Evolutionary conservation across 1,140 invertebrate species (phyloP), one percentile per base, ranked within the genome.

Genomic region (Monomorium pharaonis): DNA sequence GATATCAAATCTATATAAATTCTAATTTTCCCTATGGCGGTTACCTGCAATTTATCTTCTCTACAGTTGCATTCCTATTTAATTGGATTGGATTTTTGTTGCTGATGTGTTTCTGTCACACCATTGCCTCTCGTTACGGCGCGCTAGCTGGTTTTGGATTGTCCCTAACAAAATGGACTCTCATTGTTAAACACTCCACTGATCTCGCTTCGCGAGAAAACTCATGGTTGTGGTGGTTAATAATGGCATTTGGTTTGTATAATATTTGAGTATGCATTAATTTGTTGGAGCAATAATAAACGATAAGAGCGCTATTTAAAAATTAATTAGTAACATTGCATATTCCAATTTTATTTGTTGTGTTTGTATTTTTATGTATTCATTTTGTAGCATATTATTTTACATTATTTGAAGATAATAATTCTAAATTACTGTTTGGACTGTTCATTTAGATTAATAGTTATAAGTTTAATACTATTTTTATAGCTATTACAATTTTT

Each of bases 41-140:
- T 37, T 54, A 62, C 86, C 58, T 75, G 51, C 18, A 60, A 72
- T 87, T 85, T 58, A 21, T 84, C 18, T 72, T n/a, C 60, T 21
- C 92, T 93, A 65, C 92, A 97, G 97, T 98, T 93, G 97, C 98
- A 87, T 98, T 98, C 94, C 95, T 98, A 37, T 99, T 99, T 95
- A 99, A 99, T 95, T 99, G 98, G 98, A 98, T 99, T 93, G 98
- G 98, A 67, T 98, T 99, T 93, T 95, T 99, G 72, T 95, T 98
- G 89, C 95, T 98, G 75, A 98, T 98, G 96, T 99, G 98, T 92
- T 98, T 99, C 95, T 98, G 98, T 94, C 98, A 98, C 93, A 99
- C 98, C 54, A 98, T 99, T 92, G 98, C 98, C 62, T 98, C 98
- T 56, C 96, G 98, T 89, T 98, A 98, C 94, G 98, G 98, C 62